Evolutionary conservation across 2,888 invertebrate genomes (phyloP), one percentile per base, ranked within the genome.

Genomic region (Tanypteryx hageni): DNA sequence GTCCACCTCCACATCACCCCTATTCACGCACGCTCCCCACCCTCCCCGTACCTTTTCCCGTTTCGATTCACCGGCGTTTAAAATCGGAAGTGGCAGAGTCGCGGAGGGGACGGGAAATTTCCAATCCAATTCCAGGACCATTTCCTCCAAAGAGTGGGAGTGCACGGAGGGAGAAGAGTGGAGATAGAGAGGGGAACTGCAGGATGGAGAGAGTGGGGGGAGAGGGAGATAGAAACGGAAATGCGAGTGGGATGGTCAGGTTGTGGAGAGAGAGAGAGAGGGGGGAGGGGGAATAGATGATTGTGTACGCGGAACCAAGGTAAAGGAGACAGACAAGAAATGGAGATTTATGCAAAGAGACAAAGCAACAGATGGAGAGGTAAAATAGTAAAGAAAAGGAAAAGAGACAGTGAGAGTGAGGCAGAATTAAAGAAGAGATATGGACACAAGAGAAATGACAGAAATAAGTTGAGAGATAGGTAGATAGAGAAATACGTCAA

Each of bases 41-140:
- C 18, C 68, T 68, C 68, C 8, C n/a, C 68, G 22, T 14, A n/a
- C 68, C 68, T 18, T n/a, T 68, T 18, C 68, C 68, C 68, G 68
- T 76, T 76, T 76, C 64, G 22, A 89, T 10, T 89, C 86, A 89
- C 61, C 64, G 89, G 64, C 89, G 61, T 64, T 89, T 89, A 64
- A 61, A 89, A 89, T 89, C 89, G 64, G 89, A 89, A 44, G 61
- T 89, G 89, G 89, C 89, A 61, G 59, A 7, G 89, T n/a, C 27
- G 89, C 58, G 59, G n/a, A n/a, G n/a, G 27, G 86, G 86, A 58
- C 59, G 86, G 59, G 86, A 59, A 59, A 89, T 61, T 89, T 89
- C 89, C 89, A 89, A 89, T 89, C 89, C 89, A 89, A 89, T 89
- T 89, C 64, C 89, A 89, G 44, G 44, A 10, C 89, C 64, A 89